These are phyloP conservation scores for Aplysia californica DNA, from an alignment of 1,140 invertebrate genomes.

Conservation along the genomic window DNA sequence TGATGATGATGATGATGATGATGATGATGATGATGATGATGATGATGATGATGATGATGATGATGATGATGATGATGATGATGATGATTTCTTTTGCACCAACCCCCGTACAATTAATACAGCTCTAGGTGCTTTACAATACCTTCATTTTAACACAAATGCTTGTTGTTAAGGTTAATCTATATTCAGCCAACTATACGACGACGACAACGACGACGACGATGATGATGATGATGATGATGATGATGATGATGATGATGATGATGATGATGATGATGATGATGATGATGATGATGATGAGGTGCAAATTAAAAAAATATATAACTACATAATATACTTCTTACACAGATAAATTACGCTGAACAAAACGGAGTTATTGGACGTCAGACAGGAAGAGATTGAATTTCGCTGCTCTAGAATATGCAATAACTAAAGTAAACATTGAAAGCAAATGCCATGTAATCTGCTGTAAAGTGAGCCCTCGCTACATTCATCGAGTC, in stretches of 20 bases:
- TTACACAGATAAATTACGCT: background rate
- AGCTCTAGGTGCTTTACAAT: too few species aligned
- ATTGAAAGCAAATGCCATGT: slow-evolving; percentile 22
- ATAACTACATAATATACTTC: background rate
- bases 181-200: background rate
- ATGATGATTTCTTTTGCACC: too few species aligned
- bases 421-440: slow-evolving; percentile 57
- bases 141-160: too few species aligned
- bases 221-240: slow-evolving; percentile 32
- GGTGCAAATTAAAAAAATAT: slow-evolving; percentile 27
- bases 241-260: slow-evolving; percentile 34
- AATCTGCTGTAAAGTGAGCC: background rate
- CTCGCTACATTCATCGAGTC: too few species aligned
- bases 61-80: background rate
- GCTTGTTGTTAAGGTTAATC: too few species aligned
- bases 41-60: background rate
- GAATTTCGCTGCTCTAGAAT: slow-evolving; percentile 45
- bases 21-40: background rate
- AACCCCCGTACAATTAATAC: too few species aligned
- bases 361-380: background rate
- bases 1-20: background rate
- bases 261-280: slow-evolving; percentile 29
- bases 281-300: slow-evolving; percentile 34
- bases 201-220: background rate
- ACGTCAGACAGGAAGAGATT: background rate